Base-by-base conservation (phyloP, 2,888 invertebrate species). In the Oxystoma pomonae region DNA sequence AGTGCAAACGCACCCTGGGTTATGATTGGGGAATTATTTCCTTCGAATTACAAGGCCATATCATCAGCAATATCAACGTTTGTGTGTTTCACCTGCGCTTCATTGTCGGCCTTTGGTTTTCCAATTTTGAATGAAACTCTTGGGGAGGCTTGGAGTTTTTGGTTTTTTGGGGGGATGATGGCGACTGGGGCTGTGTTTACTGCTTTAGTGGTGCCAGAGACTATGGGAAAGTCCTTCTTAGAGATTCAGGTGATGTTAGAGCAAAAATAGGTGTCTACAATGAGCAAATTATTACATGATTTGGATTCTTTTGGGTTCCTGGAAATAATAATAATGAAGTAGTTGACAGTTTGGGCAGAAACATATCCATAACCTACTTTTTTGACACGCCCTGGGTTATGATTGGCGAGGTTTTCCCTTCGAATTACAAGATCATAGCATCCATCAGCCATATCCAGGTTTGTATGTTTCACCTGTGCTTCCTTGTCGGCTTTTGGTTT, bases 331-430 rank as follows among this genome's bases (percentile, higher is more conserved):
- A n/a, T n/a, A n/a, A n/a, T n/a, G n/a, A n/a, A n/a, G n/a, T n/a
- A n/a, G n/a, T n/a, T n/a, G n/a, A n/a, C n/a, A n/a, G n/a, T n/a
- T n/a, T n/a, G n/a, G n/a, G n/a, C n/a, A n/a, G n/a, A n/a, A n/a
- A n/a, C n/a, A n/a, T n/a, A n/a, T n/a, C n/a, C n/a, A n/a, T n/a
- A n/a, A n/a, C n/a, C n/a, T n/a, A n/a, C n/a, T n/a, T n/a, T n/a
- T n/a, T n/a, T n/a, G n/a, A n/a, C n/a, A n/a, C 92, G 20, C 89
- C 91, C 0, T 92, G 92, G 92, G 88, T 91, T 0, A 86, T 92
- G 35, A 86, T 92, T 84, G 88, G 90, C 0, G 93, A 93, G 77
- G 84, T 93, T 78, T 88, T 94, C 77, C 87, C 94, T 20, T 80
- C 87, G 0, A 88, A 90, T 69, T 88, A 91, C 0, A 90, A 91